phyloP scores from a whole-genome alignment of 2,797 vertebrate species.

The Amblyopsis hoosieri region DNA sequence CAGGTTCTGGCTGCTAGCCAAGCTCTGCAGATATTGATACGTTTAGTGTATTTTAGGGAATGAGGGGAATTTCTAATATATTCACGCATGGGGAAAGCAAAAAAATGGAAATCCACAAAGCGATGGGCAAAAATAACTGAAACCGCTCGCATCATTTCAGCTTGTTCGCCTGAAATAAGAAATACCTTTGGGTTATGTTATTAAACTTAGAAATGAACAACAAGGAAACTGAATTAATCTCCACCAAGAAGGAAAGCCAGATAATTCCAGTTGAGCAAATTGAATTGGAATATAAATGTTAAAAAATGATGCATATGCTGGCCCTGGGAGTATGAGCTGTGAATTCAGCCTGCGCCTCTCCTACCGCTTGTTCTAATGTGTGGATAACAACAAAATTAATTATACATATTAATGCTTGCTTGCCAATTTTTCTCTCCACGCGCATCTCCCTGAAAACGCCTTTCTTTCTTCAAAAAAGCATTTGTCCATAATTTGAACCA shows the following conservation, averaged over 20 bases:
- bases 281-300: constrained; percentile 75
- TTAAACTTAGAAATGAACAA: constrained; percentile 75
- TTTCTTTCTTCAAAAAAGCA: constrained; percentile 62
- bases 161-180: constrained; percentile 56
- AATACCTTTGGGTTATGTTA: constrained; percentile 74
- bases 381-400: constrained; percentile 77
- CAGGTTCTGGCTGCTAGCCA: constrained; percentile 47
- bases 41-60: constrained; percentile 21
- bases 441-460: constrained; percentile 53
- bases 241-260: constrained; percentile 62
- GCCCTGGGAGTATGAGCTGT: constrained; percentile 48
- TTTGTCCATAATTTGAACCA: constrained; percentile 68
- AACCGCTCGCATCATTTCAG: constrained; percentile 42
- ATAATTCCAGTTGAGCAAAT: constrained; percentile 74
- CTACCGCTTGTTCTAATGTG: constrained; percentile 67
- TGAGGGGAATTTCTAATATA: constrained; percentile 44
- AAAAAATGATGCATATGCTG: constrained; percentile 47
- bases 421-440: constrained; percentile 66
- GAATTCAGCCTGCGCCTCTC: constrained; percentile 58
- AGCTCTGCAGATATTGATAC: constrained; percentile 55
- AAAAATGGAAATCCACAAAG: constrained; percentile 50
- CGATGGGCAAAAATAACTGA: constrained; percentile 48
- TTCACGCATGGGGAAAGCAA: constrained; percentile 36
- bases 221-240: constrained; percentile 72
- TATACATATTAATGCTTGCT: constrained; percentile 73